Base-by-base conservation (phyloP, 2,797 vertebrate genomes). In the Gambusia yucatana region DNA sequence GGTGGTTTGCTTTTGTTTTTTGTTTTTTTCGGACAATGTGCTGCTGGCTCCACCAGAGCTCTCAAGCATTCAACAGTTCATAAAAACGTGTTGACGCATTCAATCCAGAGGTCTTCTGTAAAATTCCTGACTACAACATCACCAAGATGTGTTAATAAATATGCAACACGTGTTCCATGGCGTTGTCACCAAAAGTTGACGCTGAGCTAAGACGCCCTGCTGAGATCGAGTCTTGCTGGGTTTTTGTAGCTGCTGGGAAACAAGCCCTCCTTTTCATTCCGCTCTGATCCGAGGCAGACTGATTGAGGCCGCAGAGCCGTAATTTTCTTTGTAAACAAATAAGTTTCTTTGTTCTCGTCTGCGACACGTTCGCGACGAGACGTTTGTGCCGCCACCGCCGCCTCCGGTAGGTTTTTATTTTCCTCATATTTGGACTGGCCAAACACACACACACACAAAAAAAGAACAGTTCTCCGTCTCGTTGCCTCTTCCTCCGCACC, bases 291-390 rank as follows among this genome's bases (percentile, higher is more conserved):
- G 72, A 84, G 59, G 72, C 73, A 77, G 84, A 87, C 86, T 84
- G 91, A 94, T 92, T 87, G 88, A 92, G 81, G 90, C 79, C 85
- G 82, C 55, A 33, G 65, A 73, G 80, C 77, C 81, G 75, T 88
- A 85, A 89, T 93, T 91, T 79, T 88, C 83, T 75, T 80, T 83
- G 82, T 90, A 92, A 90, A 95, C 85, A 91, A 89, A 90, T 79
- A 39, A 22, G 36, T 44, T 72, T 73, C 57, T 63, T 13, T 67
- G 43, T 46, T 73, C 44, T 67, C 72, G 79, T 41, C 59, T 13
- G 48, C 69, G 55, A 78, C 30, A 77, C 47, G 71, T 72, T 59
- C 46, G 5, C 77, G 57, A 36, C 75, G 85, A 89, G 47, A 82
- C 82, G 74, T 81, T 85, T 72, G 85, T 20, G 48, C 48, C 2